Percentiles rank a stretch among this genome's conserved stretches.
phyloP scores from a whole-genome alignment of 2,113 vertebrate species.

The Gnathonemus echidnorhynchus region DNA sequence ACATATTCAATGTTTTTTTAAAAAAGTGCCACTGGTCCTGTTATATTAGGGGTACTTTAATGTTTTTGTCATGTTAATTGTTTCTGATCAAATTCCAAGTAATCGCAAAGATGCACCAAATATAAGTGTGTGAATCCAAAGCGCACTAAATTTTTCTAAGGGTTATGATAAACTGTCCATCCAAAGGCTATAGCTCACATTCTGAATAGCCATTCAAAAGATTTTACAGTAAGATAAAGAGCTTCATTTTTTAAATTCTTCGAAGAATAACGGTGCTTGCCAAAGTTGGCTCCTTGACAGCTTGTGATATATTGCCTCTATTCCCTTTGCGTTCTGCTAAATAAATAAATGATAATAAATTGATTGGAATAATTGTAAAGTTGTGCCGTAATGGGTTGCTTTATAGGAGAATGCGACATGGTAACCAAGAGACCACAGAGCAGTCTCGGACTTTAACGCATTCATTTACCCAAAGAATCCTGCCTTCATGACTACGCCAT shows the following conservation, averaged over 20 bases:
- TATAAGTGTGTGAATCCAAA: neutral
- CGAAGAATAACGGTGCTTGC: neutral
- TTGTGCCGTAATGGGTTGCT: neutral
- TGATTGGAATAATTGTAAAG: neutral
- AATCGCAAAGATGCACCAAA: neutral
- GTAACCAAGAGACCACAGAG: neutral
- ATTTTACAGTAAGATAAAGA: neutral
- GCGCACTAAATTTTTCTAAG: neutral
- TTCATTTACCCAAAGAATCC: neutral
- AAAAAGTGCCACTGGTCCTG: neutral
- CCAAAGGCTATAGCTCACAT: neutral
- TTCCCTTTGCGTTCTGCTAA: neutral
- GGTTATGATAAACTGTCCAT: neutral
- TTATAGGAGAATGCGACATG: neutral
- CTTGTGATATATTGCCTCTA: neutral
- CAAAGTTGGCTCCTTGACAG: neutral
- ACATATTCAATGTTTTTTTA: neutral
- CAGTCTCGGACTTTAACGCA: neutral
- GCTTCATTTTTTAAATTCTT: neutral
- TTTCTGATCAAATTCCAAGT: neutral
- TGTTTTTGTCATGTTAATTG: neutral
- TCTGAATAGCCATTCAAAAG: neutral
- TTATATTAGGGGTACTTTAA: neutral
- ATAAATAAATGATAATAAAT: neutral
- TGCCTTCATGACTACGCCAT: neutral